Percentiles rank a stretch among this genome's conserved stretches.
Evolutionary conservation across 2,888 invertebrate genomes (phyloP).

Genomic region (Drosophila siamana): DNA sequence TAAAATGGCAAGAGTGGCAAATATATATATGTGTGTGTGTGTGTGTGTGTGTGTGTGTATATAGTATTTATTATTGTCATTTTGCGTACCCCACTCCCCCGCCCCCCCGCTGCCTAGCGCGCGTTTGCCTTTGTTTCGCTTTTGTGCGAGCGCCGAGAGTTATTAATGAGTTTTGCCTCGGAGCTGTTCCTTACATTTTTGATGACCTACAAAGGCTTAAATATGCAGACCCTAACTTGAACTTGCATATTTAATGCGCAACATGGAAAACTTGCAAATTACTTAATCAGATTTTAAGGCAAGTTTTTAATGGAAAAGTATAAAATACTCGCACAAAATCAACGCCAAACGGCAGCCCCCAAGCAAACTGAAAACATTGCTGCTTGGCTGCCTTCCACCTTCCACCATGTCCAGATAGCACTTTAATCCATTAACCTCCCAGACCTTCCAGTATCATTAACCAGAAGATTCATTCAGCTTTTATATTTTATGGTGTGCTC

Average conservation of each 20-base stretch:
- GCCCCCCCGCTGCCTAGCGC: background rate
- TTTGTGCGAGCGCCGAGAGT: slow-evolving; percentile 47
- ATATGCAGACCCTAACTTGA: slow-evolving; percentile 66
- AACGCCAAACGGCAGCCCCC: background rate
- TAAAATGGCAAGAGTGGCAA: slow-evolving; percentile 18
- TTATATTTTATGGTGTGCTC: slow-evolving; percentile 2
- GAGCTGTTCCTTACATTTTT: slow-evolving; percentile 64
- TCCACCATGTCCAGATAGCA: background rate
- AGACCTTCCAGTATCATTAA: slow-evolving; percentile 48
- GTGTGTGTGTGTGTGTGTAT: slow-evolving; percentile 5
- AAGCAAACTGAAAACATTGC: background rate
- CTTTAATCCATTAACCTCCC: slow-evolving; percentile 58
- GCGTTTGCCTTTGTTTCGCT: slow-evolving; percentile 4
- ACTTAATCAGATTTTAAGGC: slow-evolving; percentile 73
- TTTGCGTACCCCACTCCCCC: background rate
- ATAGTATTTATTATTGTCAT: slow-evolving; percentile 34
- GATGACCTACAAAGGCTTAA: slow-evolving; percentile 69
- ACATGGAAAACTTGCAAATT: slow-evolving; percentile 66
- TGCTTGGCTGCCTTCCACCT: background rate
- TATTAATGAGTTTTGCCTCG: slow-evolving; percentile 65
- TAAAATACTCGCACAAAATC: slow-evolving; percentile 19
- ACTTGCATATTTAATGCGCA: slow-evolving; percentile 70
- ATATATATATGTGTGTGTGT: slow-evolving; percentile 3
- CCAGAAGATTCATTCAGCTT: slow-evolving; percentile 2
- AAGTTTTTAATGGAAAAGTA: slow-evolving; percentile 30